phyloP scores from a whole-genome alignment of 2,113 vertebrate species.

The Oncorhynchus mykiss region DNA sequence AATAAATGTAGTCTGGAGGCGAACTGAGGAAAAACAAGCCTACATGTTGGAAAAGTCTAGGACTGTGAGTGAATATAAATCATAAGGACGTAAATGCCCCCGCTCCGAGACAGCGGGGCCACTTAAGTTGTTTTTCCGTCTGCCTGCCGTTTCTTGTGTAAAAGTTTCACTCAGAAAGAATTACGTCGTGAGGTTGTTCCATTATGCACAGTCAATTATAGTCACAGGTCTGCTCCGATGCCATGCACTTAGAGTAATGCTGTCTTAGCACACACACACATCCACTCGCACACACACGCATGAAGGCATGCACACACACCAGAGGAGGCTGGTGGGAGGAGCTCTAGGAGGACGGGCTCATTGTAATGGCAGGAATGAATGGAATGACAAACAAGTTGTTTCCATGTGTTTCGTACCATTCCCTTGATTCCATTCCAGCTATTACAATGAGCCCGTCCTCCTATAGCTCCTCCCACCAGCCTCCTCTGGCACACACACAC shows the following conservation, averaged over 20 bases:
- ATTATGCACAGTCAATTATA: constrained; percentile 1
- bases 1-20: background rate
- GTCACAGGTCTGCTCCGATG: background rate
- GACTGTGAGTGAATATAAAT: background rate
- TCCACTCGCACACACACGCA: background rate
- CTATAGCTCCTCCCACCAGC: too few species aligned
- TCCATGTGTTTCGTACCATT: too few species aligned
- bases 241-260: background rate
- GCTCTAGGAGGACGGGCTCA: too few species aligned
- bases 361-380: too few species aligned
- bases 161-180: background rate
- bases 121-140: constrained; percentile 9
- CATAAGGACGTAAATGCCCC: background rate
- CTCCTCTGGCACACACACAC: too few species aligned
- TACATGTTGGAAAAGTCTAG: background rate
- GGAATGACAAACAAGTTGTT: too few species aligned
- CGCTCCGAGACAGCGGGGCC: background rate
- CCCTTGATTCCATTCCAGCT: too few species aligned
- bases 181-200: background rate
- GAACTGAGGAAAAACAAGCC: background rate
- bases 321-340: too few species aligned
- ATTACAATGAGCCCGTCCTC: too few species aligned
- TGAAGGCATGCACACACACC: too few species aligned
- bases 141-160: background rate
- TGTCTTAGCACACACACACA: background rate